Evolutionary conservation across 2,888 invertebrate species (phyloP).

Genomic region (Luperina testacea): DNA sequence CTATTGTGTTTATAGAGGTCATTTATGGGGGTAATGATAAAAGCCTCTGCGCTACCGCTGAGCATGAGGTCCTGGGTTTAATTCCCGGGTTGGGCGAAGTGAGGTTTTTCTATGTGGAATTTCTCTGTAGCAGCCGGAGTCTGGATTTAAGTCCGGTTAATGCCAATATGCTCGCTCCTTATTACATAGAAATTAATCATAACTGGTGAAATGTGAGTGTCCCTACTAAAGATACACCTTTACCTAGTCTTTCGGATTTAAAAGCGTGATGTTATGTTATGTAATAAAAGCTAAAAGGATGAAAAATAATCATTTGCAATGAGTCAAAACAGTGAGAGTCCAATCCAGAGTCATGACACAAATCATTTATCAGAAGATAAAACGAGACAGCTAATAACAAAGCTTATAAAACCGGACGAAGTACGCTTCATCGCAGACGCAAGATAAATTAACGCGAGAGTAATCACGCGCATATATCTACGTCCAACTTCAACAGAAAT

Average conservation of each 20-base stretch:
- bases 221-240: not conserved
- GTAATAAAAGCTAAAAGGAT: not conserved
- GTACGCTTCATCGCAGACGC: constrained; percentile 48
- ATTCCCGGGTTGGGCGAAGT: not conserved
- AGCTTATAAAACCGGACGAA: constrained; percentile 53
- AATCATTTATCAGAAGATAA: constrained; percentile 37
- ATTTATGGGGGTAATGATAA: not conserved
- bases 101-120: not conserved
- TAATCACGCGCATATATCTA: constrained; percentile 74
- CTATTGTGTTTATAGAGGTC: constrained; percentile 7
- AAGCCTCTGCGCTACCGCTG: not conserved
- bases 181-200: not conserved
- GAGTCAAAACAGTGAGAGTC: constrained; percentile 7
- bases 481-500: constrained; percentile 75
- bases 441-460: constrained; percentile 67
- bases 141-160: not conserved
- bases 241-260: not conserved
- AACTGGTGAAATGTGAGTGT: not conserved
- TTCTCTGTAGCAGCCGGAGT: not conserved
- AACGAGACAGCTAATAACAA: constrained; percentile 43
- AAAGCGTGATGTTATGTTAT: not conserved
- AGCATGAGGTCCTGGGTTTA: not conserved
- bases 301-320: not conserved
- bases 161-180: no score
- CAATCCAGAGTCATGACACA: constrained; percentile 34